phyloP scores from a whole-genome alignment of 92 coral and sea anemone species.

The Porites rus region DNA sequence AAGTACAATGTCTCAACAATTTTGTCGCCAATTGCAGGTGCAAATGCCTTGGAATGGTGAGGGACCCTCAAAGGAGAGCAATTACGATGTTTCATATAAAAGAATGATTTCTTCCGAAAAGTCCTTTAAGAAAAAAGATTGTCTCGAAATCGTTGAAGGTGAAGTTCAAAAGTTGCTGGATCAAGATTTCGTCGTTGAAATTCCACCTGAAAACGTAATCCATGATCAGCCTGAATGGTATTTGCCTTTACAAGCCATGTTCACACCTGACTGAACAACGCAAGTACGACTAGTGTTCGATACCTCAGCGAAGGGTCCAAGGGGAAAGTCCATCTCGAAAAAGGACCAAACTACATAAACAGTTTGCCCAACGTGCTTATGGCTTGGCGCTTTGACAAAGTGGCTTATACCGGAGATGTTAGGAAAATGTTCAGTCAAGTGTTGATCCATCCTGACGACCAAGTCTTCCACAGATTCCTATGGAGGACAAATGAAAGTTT shows the following conservation, averaged over 20 bases:
- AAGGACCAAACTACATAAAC: no score
- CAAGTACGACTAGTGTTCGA: constrained; percentile 62
- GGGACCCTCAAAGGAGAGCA: no score
- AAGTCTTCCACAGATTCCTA: constrained; percentile 10
- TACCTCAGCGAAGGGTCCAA: not conserved
- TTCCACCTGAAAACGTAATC: constrained; percentile 39
- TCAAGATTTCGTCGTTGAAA: constrained; percentile 55
- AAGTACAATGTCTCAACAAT: no score
- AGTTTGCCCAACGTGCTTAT: no score
- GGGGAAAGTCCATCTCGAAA: constrained; percentile 23
- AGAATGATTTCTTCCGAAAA: no score
- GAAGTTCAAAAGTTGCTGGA: constrained; percentile 72
- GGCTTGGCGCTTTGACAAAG: constrained; percentile 29
- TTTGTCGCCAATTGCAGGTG: no score
- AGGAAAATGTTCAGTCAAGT: not conserved
- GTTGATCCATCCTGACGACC: no score
- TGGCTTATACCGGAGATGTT: constrained; percentile 54
- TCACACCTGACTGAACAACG: constrained; percentile 60
- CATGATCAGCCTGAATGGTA: not conserved
- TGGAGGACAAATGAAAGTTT: no score
- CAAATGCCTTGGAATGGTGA: no score
- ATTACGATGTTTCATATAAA: no score
- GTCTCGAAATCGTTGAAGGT: constrained; percentile 30
- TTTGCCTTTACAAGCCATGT: constrained; percentile 19
- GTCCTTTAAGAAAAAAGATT: no score